These are phyloP conservation scores for Chironomus tepperi DNA, from an alignment of 1,140 invertebrate genomes.

Conservation along the genomic window DNA sequence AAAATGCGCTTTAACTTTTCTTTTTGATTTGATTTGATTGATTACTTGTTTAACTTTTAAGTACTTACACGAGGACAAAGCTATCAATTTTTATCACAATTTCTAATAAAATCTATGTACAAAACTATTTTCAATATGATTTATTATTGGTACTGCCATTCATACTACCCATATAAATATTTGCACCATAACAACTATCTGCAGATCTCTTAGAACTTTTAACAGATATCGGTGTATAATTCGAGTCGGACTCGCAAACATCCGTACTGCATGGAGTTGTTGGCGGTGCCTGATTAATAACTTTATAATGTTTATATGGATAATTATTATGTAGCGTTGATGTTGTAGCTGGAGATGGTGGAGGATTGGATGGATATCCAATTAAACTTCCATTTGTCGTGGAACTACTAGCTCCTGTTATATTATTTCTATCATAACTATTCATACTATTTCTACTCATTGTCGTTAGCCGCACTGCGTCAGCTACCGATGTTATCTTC, in stretches of 20 bases:
- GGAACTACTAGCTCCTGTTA: constrained; percentile 73
- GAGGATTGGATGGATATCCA: constrained; percentile 76
- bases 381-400: constrained; percentile 51
- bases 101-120: not conserved
- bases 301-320: constrained; percentile 67
- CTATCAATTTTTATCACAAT: not conserved
- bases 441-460: constrained; percentile 50
- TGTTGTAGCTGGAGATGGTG: constrained; percentile 73
- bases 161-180: constrained; percentile 5
- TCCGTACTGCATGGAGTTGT: constrained; percentile 92
- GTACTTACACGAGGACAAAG: not conserved
- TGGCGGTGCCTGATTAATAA: constrained; percentile 76
- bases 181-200: constrained; percentile 9
- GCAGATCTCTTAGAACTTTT: constrained; percentile 12
- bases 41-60: not conserved
- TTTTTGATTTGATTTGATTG: not conserved
- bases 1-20: no score
- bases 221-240: constrained; percentile 41
- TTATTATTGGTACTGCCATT: constrained; percentile 15
- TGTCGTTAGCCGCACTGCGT: constrained; percentile 55
- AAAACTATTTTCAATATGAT: not conserved
- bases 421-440: constrained; percentile 68
- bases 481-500: constrained; percentile 43
- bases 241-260: constrained; percentile 77
- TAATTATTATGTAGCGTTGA: constrained; percentile 48